A percentile compares a stretch with the other conserved stretches of the same genome.
Evolutionary conservation across 2,888 invertebrate species (phyloP).

Genomic region (Pteria penguin): DNA sequence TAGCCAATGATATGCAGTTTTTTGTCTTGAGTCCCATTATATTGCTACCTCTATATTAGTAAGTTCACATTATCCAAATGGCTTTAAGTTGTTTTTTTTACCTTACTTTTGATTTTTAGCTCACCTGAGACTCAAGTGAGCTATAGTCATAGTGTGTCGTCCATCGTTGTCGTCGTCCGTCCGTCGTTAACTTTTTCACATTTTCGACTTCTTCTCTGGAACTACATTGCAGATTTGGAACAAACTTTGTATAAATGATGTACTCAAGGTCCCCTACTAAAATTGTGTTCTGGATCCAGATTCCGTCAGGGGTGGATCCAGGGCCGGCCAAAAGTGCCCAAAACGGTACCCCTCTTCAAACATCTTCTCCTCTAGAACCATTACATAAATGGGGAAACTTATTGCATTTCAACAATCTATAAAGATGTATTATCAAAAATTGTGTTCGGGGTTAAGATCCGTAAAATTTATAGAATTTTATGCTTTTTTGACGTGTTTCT

Average conservation of each 20-base stretch:
- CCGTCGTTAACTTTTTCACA: background rate
- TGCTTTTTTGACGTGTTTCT: background rate
- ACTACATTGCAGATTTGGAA: background rate
- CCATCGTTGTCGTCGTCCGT: background rate
- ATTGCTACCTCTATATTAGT: slow-evolving; percentile 13
- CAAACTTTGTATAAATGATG: background rate
- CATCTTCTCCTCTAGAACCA: background rate
- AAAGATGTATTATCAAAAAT: background rate
- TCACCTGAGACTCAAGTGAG: background rate
- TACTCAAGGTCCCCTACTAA: background rate
- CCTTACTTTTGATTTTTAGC: no score
- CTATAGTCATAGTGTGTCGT: background rate
- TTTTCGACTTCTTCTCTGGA: background rate
- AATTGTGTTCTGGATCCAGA: background rate
- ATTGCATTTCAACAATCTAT: background rate
- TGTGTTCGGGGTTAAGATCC: background rate
- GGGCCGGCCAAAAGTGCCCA: background rate
- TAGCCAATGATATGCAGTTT: slow-evolving; percentile 28
- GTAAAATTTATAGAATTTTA: background rate
- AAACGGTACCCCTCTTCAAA: background rate
- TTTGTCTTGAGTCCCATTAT: slow-evolving; percentile 8
- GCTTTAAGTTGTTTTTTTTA: no score
- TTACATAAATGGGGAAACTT: background rate
- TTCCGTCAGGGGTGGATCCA: background rate
- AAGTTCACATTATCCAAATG: no score